Percentiles rank a stretch among this genome's conserved stretches.
phyloP scores from a whole-genome alignment of 2,888 invertebrate species.

The Trachelus iudaicus region DNA sequence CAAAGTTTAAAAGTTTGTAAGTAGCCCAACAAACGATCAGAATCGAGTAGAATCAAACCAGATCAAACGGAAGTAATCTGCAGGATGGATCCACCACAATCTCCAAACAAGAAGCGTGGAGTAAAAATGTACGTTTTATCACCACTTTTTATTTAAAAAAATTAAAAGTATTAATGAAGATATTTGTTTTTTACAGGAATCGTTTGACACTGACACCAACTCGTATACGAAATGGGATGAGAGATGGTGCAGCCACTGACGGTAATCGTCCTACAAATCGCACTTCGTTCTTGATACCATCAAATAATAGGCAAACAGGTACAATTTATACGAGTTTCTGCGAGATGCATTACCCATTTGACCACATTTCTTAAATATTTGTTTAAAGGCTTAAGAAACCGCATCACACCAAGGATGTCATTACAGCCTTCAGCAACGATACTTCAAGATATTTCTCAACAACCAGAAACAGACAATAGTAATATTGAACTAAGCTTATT shows the following conservation, averaged over 20 bases:
- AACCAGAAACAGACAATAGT: conserved; percentile 24
- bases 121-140: background rate
- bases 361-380: background rate
- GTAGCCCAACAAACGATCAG: background rate
- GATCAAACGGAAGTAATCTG: too few species aligned
- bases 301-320: too few species aligned
- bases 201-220: background rate
- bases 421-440: too few species aligned
- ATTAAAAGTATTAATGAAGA: background rate
- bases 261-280: too few species aligned
- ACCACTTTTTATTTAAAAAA: background rate
- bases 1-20: background rate
- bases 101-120: background rate
- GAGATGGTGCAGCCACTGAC: background rate
- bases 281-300: too few species aligned
- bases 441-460: conserved; percentile 23
- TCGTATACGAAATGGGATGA: too few species aligned
- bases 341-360: too few species aligned
- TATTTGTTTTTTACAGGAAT: background rate
- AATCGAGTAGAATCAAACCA: too few species aligned
- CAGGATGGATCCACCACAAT: background rate
- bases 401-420: conserved; percentile 8
- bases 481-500: conserved; percentile 34
- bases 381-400: background rate
- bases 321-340: too few species aligned